Conservation (phyloP, 2,888 invertebrate genomes). For the Pristionchus entomophagus region DNA sequence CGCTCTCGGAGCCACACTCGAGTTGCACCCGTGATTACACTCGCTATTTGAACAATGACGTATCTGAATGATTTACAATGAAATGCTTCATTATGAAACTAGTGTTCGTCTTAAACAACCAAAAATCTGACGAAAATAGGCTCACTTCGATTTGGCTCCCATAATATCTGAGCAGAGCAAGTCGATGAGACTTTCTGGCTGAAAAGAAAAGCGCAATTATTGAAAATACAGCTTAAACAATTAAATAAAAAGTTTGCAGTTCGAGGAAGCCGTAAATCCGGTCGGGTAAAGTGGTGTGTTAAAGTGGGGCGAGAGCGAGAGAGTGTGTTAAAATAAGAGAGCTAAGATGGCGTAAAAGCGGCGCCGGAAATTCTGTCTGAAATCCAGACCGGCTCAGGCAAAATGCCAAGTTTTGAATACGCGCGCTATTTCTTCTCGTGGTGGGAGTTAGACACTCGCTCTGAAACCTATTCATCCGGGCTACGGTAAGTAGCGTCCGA, state of each 20-base stretch:
- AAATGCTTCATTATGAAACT: not conserved
- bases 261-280: too few species aligned
- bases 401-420: not conserved
- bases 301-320: too few species aligned
- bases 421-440: not conserved
- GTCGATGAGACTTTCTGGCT: not conserved
- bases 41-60: constrained; percentile 71
- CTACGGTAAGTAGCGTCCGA: not conserved
- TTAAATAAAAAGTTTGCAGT: constrained; percentile 32
- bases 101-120: not conserved
- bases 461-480: too few species aligned
- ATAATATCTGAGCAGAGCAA: constrained; percentile 54
- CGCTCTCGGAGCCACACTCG: constrained; percentile 72
- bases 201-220: not conserved
- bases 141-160: constrained; percentile 75
- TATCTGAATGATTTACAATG: constrained; percentile 62
- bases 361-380: too few species aligned
- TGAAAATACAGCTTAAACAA: not conserved
- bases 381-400: not conserved
- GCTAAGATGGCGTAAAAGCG: too few species aligned
- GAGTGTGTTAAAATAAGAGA: too few species aligned
- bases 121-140: not conserved
- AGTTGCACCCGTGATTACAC: constrained; percentile 71
- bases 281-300: too few species aligned
- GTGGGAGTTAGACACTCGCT: too few species aligned